These are phyloP conservation scores for Morelia viridis DNA, from an alignment of 2,797 vertebrate genomes.

Conservation along the genomic window DNA sequence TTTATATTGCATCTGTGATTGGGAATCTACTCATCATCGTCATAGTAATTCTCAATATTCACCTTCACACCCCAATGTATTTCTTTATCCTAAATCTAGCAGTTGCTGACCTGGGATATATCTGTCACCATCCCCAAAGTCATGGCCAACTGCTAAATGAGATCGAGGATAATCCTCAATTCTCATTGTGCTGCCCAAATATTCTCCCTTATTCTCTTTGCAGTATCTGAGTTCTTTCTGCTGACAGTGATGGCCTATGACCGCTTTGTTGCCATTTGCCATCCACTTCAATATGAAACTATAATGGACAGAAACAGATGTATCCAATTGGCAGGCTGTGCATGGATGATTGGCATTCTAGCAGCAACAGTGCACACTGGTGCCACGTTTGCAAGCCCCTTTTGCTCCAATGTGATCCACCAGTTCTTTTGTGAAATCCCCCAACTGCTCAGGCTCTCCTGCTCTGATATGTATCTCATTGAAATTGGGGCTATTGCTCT, in stretches of 20 bases:
- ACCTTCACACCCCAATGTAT: constrained; percentile 17
- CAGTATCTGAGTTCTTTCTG: not conserved
- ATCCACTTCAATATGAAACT: not conserved
- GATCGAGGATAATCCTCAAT: not conserved
- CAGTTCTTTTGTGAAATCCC: constrained; percentile 19
- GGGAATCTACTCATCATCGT: not conserved
- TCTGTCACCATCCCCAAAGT: constrained; percentile 5
- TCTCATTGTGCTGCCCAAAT: not conserved
- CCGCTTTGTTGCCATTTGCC: constrained; percentile 4
- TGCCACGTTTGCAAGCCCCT: not conserved
- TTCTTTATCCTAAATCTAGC: constrained; percentile 18
- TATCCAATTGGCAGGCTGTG: not conserved
- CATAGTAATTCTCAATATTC: not conserved
- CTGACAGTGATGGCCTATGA: constrained; percentile 11
- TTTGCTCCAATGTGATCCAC: not conserved
- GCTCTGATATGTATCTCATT: not conserved
- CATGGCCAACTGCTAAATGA: not conserved
- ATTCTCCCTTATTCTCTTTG: not conserved
- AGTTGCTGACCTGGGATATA: not conserved
- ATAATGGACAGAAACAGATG: not conserved
- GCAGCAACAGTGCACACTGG: not conserved
- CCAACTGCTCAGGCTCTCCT: not conserved
- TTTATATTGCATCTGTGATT: not conserved
- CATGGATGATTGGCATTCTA: not conserved
- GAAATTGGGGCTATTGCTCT: not conserved